phyloP scores from a whole-genome alignment of 2,888 invertebrate genomes.

The Thereva unica region DNA sequence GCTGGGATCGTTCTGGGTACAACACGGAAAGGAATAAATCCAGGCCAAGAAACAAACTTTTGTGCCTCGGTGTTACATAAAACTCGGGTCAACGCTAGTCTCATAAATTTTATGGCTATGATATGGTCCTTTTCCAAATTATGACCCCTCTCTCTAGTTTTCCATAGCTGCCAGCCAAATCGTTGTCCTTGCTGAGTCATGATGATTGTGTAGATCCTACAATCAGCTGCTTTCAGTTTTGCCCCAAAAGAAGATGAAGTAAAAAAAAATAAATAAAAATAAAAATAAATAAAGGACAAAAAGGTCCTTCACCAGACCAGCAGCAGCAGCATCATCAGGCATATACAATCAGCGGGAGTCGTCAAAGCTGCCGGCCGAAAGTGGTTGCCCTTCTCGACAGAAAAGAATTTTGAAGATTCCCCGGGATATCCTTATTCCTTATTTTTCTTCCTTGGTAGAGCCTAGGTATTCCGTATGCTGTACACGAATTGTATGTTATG shows the following conservation, averaged over 20 bases:
- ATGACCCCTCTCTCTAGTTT: neutral
- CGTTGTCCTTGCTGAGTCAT: constrained; percentile 33
- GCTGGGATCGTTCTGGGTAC: too few relatives aligned
- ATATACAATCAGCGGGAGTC: constrained; percentile 30
- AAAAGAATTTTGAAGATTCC: too few relatives aligned
- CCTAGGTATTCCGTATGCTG: too few relatives aligned
- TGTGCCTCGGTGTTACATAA: constrained; percentile 24
- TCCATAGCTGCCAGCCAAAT: constrained; percentile 16
- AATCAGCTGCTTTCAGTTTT: constrained; percentile 29
- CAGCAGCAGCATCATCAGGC: too few relatives aligned
- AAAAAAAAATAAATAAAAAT: constrained; percentile 20
- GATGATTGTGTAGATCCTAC: constrained; percentile 19
- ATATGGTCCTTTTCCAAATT: constrained; percentile 22
- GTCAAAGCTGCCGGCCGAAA: constrained; percentile 7
- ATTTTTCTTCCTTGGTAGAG: too few relatives aligned
- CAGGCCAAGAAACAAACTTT: too few relatives aligned
- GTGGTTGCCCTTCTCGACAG: neutral
- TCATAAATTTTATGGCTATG: constrained; percentile 34
- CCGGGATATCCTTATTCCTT: too few relatives aligned
- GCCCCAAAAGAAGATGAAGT: neutral
- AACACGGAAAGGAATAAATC: too few relatives aligned
- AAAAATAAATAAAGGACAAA: constrained; percentile 9
- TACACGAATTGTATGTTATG: too few relatives aligned
- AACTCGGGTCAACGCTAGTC: constrained; percentile 29
- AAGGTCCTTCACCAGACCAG: neutral